phyloP scores from a whole-genome alignment of 2,797 vertebrate genomes.

The Chanos chanos region DNA sequence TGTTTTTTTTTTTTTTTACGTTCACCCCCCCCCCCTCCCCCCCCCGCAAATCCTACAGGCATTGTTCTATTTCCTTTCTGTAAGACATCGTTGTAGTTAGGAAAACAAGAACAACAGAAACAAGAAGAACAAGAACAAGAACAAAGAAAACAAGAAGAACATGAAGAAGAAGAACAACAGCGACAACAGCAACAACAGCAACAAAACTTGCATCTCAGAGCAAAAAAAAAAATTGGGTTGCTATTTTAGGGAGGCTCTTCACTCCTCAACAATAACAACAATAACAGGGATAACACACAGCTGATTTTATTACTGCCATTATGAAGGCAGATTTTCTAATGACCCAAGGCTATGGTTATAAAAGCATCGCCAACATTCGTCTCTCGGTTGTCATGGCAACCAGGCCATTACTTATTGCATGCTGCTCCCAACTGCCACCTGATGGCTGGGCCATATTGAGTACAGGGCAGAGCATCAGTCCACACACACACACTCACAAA shows the following conservation, averaged over 20 bases:
- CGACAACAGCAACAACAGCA: no score
- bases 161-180: no score
- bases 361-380: conserved; percentile 30
- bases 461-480: not conserved
- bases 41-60: no score
- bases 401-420: conserved; percentile 20
- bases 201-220: no score
- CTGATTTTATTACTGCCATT: conserved; percentile 35
- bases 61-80: no score
- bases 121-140: no score
- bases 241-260: not conserved
- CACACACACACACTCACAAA: conserved; percentile 5
- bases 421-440: conserved; percentile 46
- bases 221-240: no score
- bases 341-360: conserved; percentile 39
- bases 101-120: no score
- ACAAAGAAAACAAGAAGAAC: no score
- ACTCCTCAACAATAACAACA: conserved; percentile 3
- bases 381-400: conserved; percentile 43
- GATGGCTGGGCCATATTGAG: conserved; percentile 39
- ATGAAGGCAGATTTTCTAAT: conserved; percentile 32
- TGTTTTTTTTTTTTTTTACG: no score
- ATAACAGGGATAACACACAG: conserved; percentile 13
- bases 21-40: no score
- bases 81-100: no score